These are phyloP conservation scores for Centropyge bicolor DNA, from an alignment of 2,797 vertebrate species.

Conservation along the genomic window DNA sequence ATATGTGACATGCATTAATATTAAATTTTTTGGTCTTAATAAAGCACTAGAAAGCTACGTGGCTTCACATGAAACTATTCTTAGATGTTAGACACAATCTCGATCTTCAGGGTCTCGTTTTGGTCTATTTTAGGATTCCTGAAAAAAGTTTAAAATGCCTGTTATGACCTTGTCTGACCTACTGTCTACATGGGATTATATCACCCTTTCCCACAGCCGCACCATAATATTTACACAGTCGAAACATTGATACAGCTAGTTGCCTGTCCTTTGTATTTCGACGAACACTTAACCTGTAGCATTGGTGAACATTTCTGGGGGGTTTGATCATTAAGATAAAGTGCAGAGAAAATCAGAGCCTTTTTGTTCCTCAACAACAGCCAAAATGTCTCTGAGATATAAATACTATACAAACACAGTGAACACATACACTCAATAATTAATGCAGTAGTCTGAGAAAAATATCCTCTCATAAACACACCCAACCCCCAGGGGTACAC, in stretches of 20 bases:
- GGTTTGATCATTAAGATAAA: slow-evolving; percentile 3
- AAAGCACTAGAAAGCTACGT: neutral
- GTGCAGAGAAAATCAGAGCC: neutral
- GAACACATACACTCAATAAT: slow-evolving; percentile 41
- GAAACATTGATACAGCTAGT: slow-evolving; percentile 14
- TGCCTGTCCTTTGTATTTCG: slow-evolving; percentile 16
- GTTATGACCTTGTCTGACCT: slow-evolving; percentile 41
- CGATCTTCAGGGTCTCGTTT: slow-evolving; percentile 5
- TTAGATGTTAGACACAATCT: neutral
- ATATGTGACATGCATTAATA: slow-evolving; percentile 10
- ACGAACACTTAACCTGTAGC: slow-evolving; percentile 3
- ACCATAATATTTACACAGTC: slow-evolving; percentile 36
- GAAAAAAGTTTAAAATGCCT: slow-evolving; percentile 20
- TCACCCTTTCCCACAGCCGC: slow-evolving; percentile 18
- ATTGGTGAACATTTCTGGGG: neutral
- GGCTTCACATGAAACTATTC: slow-evolving; percentile 5
- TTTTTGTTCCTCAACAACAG: slow-evolving; percentile 11
- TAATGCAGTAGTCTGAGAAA: slow-evolving; percentile 32
- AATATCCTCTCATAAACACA: slow-evolving; percentile 38
- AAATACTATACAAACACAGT: slow-evolving; percentile 30
- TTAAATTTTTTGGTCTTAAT: slow-evolving; percentile 1
- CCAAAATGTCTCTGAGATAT: slow-evolving; percentile 9
- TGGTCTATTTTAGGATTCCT: slow-evolving; percentile 20
- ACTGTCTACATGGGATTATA: slow-evolving; percentile 21
- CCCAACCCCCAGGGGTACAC: slow-evolving; percentile 31